Base-by-base conservation (phyloP, 1,140 invertebrate genomes). In the Cyclargus thomasi region DNA sequence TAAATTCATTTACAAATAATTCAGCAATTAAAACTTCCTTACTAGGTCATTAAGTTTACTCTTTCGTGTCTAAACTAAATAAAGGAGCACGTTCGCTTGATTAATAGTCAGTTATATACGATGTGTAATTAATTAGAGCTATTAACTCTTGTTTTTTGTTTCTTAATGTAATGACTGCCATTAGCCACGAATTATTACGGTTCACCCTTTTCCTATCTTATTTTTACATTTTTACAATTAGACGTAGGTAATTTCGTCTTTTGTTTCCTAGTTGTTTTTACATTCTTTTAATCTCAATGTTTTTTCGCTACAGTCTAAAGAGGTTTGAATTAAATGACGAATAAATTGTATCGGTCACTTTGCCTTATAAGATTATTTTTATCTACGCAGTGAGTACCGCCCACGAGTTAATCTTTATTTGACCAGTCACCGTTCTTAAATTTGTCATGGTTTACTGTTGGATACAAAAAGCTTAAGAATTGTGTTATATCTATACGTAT, bases 11-110 rank as follows among this genome's bases (percentile, higher is more conserved):
- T 47, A 47, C 39, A 47, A 47, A 47, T 47, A 47, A 47, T 47
- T 47, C 39, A 47, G 39, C 39, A 47, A 47, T 47, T 47, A 47
- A 47, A 47, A 47, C 39, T 47, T 47, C 39, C 39, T 47, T 14
- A 47, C 39, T 47, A 47, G 39, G 39, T 47, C 39, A 47, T 47
- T 47, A 47, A 47, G 11, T 47, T 47, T 47, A 47, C 39, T 47
- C 39, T 47, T 47, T 47, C 39, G 39, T 47, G 39, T 47, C 39
- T 47, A 47, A 47, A 47, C 39, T 16, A 47, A 47, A 47, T 47
- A 47, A 47, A 47, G 39, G 39, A 47, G 39, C 39, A 47, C 39
- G 14, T 47, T 47, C 39, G 39, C 39, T 47, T 47, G 39, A 47
- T 47, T 29, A 29, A 29, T 29, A 29, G 29, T 29, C 39, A 47